Conservation (phyloP, 1,140 invertebrate species). For the Lycorma delicatula region DNA sequence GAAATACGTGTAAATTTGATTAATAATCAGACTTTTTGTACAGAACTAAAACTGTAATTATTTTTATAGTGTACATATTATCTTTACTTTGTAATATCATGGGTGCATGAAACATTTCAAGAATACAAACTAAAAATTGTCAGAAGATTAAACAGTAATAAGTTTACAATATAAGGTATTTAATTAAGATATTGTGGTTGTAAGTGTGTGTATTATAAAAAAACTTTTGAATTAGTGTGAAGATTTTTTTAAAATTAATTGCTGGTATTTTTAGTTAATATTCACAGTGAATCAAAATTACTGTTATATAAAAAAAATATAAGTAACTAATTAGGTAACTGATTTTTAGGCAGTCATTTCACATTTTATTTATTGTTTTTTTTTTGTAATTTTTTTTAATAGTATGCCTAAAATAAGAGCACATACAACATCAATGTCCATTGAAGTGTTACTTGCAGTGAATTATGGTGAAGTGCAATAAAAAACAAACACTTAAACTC, state of each 20-base stretch:
- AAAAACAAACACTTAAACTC: background rate
- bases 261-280: background rate
- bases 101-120: background rate
- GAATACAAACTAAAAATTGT: background rate
- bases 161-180: background rate
- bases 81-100: background rate
- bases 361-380: too few species aligned
- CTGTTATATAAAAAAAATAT: background rate
- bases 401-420: background rate
- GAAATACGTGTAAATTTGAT: background rate
- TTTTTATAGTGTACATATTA: background rate
- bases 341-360: too few species aligned
- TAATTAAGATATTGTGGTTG: background rate
- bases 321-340: background rate
- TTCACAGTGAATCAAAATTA: background rate
- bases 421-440: too few species aligned
- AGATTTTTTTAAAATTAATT: conserved; percentile 1
- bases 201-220: background rate
- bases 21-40: background rate
- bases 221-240: background rate
- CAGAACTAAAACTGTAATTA: background rate
- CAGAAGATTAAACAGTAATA: background rate
- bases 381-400: background rate
- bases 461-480: background rate
- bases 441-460: too few species aligned